Conservation (phyloP, 53 echinoderm and acorn worm species). For the Paelopatides confundens region DNA sequence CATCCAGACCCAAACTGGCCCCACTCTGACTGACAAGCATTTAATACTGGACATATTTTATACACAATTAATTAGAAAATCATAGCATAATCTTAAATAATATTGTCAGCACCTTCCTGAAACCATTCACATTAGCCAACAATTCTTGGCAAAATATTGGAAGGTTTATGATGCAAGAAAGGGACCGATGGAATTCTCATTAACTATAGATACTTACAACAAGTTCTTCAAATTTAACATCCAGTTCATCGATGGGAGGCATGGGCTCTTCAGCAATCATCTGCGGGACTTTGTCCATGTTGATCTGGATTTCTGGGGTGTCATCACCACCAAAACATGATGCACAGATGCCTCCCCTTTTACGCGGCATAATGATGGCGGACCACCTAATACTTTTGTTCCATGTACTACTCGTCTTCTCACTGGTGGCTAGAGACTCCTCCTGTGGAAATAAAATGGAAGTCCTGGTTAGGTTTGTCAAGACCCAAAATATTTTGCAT, state of each 20-base stretch:
- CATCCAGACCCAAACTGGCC: too few relatives aligned
- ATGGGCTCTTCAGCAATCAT: slow-evolving; percentile 90
- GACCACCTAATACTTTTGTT: slow-evolving; percentile 27
- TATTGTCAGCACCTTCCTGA: too few relatives aligned
- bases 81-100: too few relatives aligned
- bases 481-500: too few relatives aligned
- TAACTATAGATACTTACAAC: slow-evolving; percentile 90
- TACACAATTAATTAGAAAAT: too few relatives aligned
- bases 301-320: slow-evolving; percentile 90
- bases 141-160: too few relatives aligned
- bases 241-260: slow-evolving; percentile 95
- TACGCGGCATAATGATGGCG: slow-evolving; percentile 87
- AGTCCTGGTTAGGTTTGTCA: background rate
- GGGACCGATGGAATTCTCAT: background rate
- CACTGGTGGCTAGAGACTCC: slow-evolving; percentile 20
- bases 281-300: slow-evolving; percentile 80
- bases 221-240: slow-evolving; percentile 92
- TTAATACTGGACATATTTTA: background rate
- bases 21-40: too few relatives aligned
- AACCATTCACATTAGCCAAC: too few relatives aligned
- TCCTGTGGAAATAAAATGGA: background rate
- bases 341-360: slow-evolving; percentile 89
- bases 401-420: slow-evolving; percentile 41
- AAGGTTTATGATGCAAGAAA: background rate
- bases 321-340: slow-evolving; percentile 97